Base-by-base conservation (phyloP, 2,888 invertebrate genomes). In the Idaea straminata region DNA sequence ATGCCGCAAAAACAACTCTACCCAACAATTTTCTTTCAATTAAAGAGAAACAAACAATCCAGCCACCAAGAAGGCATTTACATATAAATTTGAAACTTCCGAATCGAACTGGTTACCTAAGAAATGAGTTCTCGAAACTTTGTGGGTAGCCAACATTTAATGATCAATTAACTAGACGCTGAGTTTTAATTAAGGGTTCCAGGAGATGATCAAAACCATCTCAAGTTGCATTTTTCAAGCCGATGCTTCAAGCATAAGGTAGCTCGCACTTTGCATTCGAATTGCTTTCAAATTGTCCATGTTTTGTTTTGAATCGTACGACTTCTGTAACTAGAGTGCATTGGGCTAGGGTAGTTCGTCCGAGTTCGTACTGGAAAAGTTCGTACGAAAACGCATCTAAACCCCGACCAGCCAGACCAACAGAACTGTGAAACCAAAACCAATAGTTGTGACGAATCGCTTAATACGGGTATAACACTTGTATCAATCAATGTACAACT, bases 61-160 rank as follows among this genome's bases (percentile, higher is more conserved):
- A 73, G 74, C 47, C 6, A 47, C 68, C 66, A 62, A 60, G 65
- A 69, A 69, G 71, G 66, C 76, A 87, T 85, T 87, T 82, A 80
- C 84, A 86, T 86, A 83, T 83, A 84, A 85, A 87, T 86, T 83
- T 79, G 77, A 82, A 83, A 81, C 81, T 72, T 76, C 68, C 75
- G 66, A 83, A 83, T 85, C 85, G 83, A 86, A 86, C 83, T 72
- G 73, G 72, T 67, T 74, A 68, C 79, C 73, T 74, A 61, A 72
- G 78, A 74, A 76, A 80, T 77, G 78, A 80, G 78, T 80, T 83
- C 77, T 68, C 64, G 57, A 69, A 83, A 82, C 73, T 80, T 76
- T 67, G 70, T 64, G 69, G 70, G 69, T 72, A 69, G 74, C 77
- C 69, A 74, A 72, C 74, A 72, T 72, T 79, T 79, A 76, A 82